Percentiles rank a stretch among this genome's conserved stretches.
Conservation (phyloP, 1,140 invertebrate species). For the Wiebesia pumilae region DNA sequence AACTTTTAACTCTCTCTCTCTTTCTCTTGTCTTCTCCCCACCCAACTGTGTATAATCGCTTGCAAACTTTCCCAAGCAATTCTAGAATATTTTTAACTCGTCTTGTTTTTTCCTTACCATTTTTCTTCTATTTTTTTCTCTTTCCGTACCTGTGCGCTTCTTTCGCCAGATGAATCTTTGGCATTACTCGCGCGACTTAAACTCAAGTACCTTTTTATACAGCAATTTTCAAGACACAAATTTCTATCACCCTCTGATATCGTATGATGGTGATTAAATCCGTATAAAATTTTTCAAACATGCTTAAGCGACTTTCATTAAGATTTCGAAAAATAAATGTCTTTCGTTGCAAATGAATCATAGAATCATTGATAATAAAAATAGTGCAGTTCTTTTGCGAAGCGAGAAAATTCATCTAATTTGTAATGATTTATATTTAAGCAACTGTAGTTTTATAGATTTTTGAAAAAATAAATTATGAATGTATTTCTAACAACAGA, state of each 20-base stretch:
- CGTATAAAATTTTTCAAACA: not conserved
- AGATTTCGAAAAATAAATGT: not conserved
- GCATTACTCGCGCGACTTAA: conserved; percentile 46
- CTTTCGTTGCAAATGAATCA: not conserved
- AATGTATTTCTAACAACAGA: too few species aligned
- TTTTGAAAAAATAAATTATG: too few species aligned
- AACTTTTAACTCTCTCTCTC: conserved; percentile 74
- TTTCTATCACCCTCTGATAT: conserved; percentile 8
- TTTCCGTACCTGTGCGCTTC: conserved; percentile 54
- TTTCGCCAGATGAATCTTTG: conserved; percentile 38
- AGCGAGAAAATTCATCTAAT: too few species aligned
- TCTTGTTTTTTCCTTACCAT: conserved; percentile 15
- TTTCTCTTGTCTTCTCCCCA: conserved; percentile 58
- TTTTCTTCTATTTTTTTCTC: conserved; percentile 50
- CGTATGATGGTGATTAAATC: conserved; percentile 15
- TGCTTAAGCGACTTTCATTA: not conserved
- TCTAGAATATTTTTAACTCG: conserved; percentile 28
- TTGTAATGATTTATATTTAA: too few species aligned
- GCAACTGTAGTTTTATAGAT: too few species aligned
- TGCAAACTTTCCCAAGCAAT: conserved; percentile 52
- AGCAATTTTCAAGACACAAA: conserved; percentile 34
- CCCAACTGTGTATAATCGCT: conserved; percentile 42
- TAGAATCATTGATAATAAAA: too few species aligned
- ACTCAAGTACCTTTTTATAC: conserved; percentile 4
- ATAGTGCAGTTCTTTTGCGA: too few species aligned